Percentiles rank a stretch among this genome's conserved stretches.
Evolutionary conservation across 2,888 invertebrate species (phyloP).

Genomic region (Octonoba sinensis): DNA sequence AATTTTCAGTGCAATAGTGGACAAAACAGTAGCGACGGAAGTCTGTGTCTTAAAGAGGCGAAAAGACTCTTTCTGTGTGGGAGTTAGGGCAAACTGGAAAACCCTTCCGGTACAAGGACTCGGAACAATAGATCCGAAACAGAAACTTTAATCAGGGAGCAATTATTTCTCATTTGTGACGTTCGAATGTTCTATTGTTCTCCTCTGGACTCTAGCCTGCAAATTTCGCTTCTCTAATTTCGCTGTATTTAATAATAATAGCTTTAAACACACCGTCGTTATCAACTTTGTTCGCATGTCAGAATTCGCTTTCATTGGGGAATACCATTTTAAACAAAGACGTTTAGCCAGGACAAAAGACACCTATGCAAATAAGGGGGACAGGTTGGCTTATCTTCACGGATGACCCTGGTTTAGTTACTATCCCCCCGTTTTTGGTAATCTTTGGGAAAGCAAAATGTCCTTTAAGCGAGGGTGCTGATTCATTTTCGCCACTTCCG

Average conservation of each 20-base stretch:
- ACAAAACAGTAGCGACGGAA: too few species aligned
- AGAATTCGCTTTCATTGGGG: not conserved
- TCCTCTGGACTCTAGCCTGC: slow-evolving; percentile 5
- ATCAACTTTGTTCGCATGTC: slow-evolving; percentile 21
- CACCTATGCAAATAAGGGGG: slow-evolving; percentile 11
- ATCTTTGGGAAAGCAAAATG: slow-evolving; percentile 33
- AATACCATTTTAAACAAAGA: slow-evolving; percentile 37
- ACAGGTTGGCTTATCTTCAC: slow-evolving; percentile 32
- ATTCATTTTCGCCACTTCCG: slow-evolving; percentile 63
- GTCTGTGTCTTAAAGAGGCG: too few species aligned
- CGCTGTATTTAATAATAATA: not conserved
- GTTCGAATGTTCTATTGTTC: slow-evolving; percentile 24
- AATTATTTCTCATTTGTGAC: slow-evolving; percentile 20
- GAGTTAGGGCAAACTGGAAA: too few species aligned
- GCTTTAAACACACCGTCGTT: slow-evolving; percentile 9
- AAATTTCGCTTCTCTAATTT: slow-evolving; percentile 10
- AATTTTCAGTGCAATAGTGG: too few species aligned
- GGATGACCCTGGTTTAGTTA: slow-evolving; percentile 54
- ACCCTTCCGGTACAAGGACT: too few species aligned
- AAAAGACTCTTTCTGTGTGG: too few species aligned
- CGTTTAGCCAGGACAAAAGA: slow-evolving; percentile 40
- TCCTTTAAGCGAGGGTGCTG: slow-evolving; percentile 48
- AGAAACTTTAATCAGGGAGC: not conserved
- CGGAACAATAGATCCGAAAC: too few species aligned
- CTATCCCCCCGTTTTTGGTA: slow-evolving; percentile 11